Evolutionary conservation across 92 coral and sea anemone species (phyloP).

Genomic region (Porites divaricata): DNA sequence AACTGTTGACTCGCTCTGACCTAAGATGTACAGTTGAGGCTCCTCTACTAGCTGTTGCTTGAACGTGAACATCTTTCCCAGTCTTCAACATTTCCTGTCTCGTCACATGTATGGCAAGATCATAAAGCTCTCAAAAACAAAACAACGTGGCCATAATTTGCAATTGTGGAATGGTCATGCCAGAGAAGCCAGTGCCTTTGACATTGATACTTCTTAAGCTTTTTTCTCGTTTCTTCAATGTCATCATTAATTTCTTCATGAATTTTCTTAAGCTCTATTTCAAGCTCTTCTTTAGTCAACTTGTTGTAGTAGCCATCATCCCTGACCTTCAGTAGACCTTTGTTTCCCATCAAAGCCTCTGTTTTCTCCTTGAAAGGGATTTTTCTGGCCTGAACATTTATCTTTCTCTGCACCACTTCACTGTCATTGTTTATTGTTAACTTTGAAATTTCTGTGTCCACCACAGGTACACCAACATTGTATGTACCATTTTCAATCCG

Average conservation of each 20-base stretch:
- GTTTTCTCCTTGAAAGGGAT: constrained; percentile 50
- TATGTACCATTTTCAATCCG: constrained; percentile 36
- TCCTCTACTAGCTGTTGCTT: constrained; percentile 56
- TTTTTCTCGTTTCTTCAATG: constrained; percentile 32
- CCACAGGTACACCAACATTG: constrained; percentile 45
- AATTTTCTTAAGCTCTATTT: constrained; percentile 40
- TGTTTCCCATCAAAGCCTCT: constrained; percentile 44
- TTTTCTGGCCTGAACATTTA: constrained; percentile 47
- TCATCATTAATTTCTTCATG: constrained; percentile 42
- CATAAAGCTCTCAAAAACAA: constrained; percentile 21
- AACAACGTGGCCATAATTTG: constrained; percentile 54
- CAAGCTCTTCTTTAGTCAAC: constrained; percentile 28
- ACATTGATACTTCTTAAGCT: constrained; percentile 12
- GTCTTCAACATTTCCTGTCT: constrained; percentile 22
- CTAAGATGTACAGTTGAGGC: constrained; percentile 62
- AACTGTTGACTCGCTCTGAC: constrained; percentile 49
- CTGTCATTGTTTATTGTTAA: constrained; percentile 29
- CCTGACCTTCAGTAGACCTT: not conserved
- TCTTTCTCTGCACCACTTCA: constrained; percentile 26
- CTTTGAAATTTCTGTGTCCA: constrained; percentile 37
- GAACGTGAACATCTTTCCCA: constrained; percentile 50
- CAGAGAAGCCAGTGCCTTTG: constrained; percentile 60
- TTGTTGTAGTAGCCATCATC: constrained; percentile 29
- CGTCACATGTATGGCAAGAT: constrained; percentile 45
- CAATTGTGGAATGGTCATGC: constrained; percentile 53